Percentiles rank a stretch among this genome's conserved stretches.
These are phyloP conservation scores for Triplophysa dalaica DNA, from an alignment of 2,113 vertebrate genomes.

Conservation along the genomic window DNA sequence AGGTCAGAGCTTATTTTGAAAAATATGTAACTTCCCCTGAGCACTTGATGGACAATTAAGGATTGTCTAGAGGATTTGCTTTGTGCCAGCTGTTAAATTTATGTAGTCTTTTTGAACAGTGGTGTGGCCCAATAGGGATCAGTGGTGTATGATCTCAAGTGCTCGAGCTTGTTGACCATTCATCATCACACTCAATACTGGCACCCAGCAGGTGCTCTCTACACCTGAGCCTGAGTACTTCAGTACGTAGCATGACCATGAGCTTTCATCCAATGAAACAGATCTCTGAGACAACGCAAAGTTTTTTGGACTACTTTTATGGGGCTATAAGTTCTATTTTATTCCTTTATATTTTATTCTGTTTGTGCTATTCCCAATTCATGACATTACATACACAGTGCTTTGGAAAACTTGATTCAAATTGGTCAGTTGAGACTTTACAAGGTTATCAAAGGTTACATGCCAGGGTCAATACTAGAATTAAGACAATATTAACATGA, in stretches of 20 bases:
- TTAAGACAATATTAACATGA: too few relatives aligned
- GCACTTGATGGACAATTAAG: neutral
- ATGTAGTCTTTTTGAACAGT: constrained; percentile 13
- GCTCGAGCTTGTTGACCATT: neutral
- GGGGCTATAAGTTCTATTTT: too few relatives aligned
- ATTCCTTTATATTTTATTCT: too few relatives aligned
- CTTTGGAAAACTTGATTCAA: too few relatives aligned
- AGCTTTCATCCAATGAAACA: neutral
- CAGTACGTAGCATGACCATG: constrained; percentile 2
- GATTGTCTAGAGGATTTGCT: constrained; percentile 10
- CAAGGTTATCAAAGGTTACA: too few relatives aligned
- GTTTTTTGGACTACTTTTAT: too few relatives aligned
- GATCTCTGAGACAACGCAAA: neutral
- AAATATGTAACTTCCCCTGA: constrained; percentile 19
- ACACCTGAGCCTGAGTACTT: constrained; percentile 1
- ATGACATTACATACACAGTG: too few relatives aligned
- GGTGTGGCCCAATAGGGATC: neutral
- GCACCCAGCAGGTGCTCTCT: neutral
- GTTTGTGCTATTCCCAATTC: too few relatives aligned
- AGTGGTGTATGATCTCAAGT: neutral
- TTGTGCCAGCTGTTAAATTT: constrained; percentile 11
- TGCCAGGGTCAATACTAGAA: too few relatives aligned
- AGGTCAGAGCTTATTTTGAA: constrained; percentile 26
- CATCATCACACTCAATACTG: constrained; percentile 11
- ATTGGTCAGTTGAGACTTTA: too few relatives aligned